Percentiles rank a stretch among this genome's conserved stretches.
These are phyloP conservation scores for Collichthys lucidus DNA, from an alignment of 2,113 vertebrate species.

Conservation along the genomic window DNA sequence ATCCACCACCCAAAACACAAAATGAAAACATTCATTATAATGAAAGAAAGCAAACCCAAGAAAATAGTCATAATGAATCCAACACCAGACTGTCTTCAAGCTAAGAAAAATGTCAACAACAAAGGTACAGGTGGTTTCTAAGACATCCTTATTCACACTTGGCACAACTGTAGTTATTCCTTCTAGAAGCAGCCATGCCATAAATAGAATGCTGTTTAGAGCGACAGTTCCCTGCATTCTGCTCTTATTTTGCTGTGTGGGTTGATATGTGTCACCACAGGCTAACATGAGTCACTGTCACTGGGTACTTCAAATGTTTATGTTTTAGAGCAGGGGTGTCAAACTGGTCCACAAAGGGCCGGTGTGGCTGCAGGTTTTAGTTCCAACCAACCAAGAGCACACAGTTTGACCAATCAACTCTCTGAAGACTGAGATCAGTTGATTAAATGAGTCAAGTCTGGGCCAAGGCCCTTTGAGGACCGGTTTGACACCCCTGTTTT, in stretches of 20 bases:
- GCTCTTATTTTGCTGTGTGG: conserved; percentile 41
- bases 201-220: conserved; percentile 33
- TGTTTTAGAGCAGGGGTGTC: not conserved
- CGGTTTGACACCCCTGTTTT: no score
- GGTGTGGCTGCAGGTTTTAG: no score
- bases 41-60: not conserved
- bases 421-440: no score
- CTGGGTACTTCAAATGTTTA: not conserved
- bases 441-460: no score
- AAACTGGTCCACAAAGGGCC: no score
- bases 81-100: not conserved
- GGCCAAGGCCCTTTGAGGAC: no score
- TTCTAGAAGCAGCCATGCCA: conserved; percentile 21
- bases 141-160: not conserved
- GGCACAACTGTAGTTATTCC: not conserved
- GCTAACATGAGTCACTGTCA: conserved; percentile 47
- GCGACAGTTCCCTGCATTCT: conserved; percentile 41
- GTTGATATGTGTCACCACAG: conserved; percentile 45
- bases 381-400: no score
- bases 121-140: not conserved
- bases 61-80: not conserved
- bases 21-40: not conserved
- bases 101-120: conserved; percentile 5
- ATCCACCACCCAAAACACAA: not conserved
- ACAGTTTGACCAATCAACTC: no score